Conservation (phyloP, 2,113 vertebrate species). For the Thryonomys swinderianus region DNA sequence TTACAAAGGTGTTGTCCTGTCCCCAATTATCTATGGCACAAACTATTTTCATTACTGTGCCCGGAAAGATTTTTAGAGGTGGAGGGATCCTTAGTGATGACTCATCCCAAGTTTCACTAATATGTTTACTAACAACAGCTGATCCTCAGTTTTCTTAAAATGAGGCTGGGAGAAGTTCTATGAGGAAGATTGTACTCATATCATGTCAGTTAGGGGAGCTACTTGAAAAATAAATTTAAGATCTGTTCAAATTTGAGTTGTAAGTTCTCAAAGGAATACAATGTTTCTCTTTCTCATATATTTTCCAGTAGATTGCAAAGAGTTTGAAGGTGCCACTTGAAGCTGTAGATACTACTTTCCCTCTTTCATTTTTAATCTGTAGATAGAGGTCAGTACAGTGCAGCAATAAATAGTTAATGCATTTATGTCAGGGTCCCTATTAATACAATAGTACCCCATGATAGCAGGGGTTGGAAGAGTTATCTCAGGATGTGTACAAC, state of each 20-base stretch:
- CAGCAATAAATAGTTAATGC: background rate
- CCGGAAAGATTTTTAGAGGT: background rate
- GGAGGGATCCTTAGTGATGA: background rate
- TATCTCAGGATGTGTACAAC: background rate
- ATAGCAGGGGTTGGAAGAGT: background rate
- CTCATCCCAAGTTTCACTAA: background rate
- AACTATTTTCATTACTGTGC: background rate
- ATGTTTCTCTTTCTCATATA: background rate
- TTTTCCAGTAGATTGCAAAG: conserved; percentile 33
- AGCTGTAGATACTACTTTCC: conserved; percentile 2
- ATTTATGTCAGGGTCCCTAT: background rate
- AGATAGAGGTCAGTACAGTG: background rate
- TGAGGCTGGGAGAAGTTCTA: background rate
- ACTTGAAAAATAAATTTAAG: conserved; percentile 14
- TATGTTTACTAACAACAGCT: background rate
- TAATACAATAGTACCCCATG: background rate
- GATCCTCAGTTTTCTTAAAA: background rate
- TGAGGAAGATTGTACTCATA: background rate
- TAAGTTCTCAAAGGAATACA: conserved; percentile 24
- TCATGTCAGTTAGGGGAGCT: background rate
- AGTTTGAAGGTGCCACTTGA: background rate
- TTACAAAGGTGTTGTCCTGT: conserved; percentile 2
- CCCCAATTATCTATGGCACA: background rate
- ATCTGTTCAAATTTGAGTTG: background rate
- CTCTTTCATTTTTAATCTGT: conserved; percentile 1